Evolutionary conservation across 2,113 vertebrate species (phyloP).

Genomic region (Syngnathus typhle): DNA sequence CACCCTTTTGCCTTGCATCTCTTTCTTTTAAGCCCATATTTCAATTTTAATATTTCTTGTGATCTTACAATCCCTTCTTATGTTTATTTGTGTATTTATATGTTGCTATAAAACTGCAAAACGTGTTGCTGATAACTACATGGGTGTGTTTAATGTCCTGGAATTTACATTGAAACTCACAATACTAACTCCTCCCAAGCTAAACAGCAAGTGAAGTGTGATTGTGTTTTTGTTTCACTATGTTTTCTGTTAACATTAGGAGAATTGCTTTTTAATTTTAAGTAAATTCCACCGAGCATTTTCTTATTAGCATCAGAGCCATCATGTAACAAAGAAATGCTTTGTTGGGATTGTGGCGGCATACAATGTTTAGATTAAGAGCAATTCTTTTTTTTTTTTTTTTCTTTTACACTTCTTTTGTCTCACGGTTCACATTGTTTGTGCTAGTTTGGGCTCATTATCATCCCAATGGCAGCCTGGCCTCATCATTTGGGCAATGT

Average conservation of each 20-base stretch:
- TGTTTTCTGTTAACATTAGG: not conserved
- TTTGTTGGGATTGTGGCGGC: conserved; percentile 36
- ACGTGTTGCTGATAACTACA: not conserved
- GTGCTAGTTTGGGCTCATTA: conserved; percentile 59
- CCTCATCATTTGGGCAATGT: conserved; percentile 47
- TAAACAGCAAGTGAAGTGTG: conserved; percentile 33
- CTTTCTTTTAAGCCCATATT: not conserved
- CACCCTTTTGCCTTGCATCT: not conserved
- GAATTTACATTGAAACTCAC: conserved; percentile 58
- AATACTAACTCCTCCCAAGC: conserved; percentile 34
- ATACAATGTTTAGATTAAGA: conserved; percentile 6
- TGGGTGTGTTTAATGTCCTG: conserved; percentile 24
- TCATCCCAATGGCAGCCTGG: conserved; percentile 56
- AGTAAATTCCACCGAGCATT: conserved; percentile 22
- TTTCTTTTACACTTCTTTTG: conserved; percentile 39
- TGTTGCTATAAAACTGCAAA: not conserved
- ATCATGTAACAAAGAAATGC: conserved; percentile 22
- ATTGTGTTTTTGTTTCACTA: conserved; percentile 3
- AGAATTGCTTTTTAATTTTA: conserved; percentile 18
- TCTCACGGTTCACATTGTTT: conserved; percentile 34
- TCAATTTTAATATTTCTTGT: not conserved
- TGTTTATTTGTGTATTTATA: not conserved
- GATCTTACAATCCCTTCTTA: not conserved
- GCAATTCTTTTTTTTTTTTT: not conserved
- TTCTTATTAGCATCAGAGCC: conserved; percentile 40